Base-by-base conservation (phyloP, 2,888 invertebrate genomes). In the Axea sp. region DNA sequence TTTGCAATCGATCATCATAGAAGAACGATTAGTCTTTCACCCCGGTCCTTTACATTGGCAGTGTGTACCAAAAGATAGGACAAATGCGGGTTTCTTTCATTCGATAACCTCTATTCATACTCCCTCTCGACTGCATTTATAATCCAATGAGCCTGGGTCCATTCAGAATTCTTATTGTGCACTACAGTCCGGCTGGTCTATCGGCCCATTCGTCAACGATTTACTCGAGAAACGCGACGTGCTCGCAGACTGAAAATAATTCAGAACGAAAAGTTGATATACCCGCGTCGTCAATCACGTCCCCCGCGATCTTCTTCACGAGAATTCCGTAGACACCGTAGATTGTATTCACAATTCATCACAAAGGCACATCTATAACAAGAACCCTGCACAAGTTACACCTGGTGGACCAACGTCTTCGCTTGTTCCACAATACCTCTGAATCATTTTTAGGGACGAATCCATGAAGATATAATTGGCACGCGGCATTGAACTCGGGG, bases 391-490 rank as follows among this genome's bases (percentile, higher is more conserved):
- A 33, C 37, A 43, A 64, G 71, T 64, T 57, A 64, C 71, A 72
- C 71, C 71, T 72, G 71, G 71, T 33, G 2, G 12, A 22, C 37
- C 28, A 11, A 9, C 62, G 37, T 17, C 31, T 67, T 47, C 9
- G 4, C 28, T 26, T 11, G 8, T n/a, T 30, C 22, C 0, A 55
- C 26, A 57, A 51, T 43, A 28, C 47, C 17, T 12, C 39, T 1
- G 14, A 35, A 68, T 14, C 68, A 41, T 39, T 62, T 71, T 47
- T 41, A 62, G 28, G 28, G 35, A 39, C 41, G 14, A 62, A 45
- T 45, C 59, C 59, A 59, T 45, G 59, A 59, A 41, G 35, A 59
- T 59, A 53, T 73, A 67, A 73, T 73, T 67, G 67, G 65, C 60
- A 73, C 53, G 37, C 45, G 43, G 60, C 65, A 60, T 73, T 59